A percentile compares a stretch with the other conserved stretches of the same genome.
phyloP scores from a whole-genome alignment of 2,888 invertebrate genomes.

The Caenorhabditis panamensis region DNA sequence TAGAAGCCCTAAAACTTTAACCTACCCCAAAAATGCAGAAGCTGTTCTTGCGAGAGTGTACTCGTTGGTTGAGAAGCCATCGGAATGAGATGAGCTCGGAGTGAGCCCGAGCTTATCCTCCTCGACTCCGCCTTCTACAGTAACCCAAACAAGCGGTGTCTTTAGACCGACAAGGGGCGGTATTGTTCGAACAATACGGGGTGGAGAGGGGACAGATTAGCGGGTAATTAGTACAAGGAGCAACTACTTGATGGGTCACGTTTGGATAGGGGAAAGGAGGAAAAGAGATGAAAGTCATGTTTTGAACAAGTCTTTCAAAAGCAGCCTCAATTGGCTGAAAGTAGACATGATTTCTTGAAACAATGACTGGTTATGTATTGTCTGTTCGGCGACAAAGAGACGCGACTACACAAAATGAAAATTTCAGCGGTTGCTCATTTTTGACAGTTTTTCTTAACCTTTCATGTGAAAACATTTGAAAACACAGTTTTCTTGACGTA shows the following conservation, averaged over 20 bases:
- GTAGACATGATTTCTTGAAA: too few species aligned
- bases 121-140: neutral
- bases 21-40: conserved; percentile 77
- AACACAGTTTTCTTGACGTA: too few species aligned
- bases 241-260: conserved; percentile 37
- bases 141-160: conserved; percentile 12
- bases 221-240: neutral
- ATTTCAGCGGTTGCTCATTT: too few species aligned
- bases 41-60: conserved; percentile 73
- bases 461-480: too few species aligned
- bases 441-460: too few species aligned
- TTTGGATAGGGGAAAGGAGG: conserved; percentile 20
- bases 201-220: neutral
- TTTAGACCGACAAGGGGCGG: conserved; percentile 10
- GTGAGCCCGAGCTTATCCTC: conserved; percentile 21
- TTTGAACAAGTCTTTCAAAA: too few species aligned
- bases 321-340: too few species aligned
- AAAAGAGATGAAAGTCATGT: neutral
- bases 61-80: conserved; percentile 40
- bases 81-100: conserved; percentile 3
- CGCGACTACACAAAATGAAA: too few species aligned
- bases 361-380: too few species aligned
- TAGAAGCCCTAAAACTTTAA: too few species aligned
- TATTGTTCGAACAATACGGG: conserved; percentile 40
- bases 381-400: too few species aligned